Conservation (phyloP, 2,888 invertebrate species). For the Drosophila silvestris region DNA sequence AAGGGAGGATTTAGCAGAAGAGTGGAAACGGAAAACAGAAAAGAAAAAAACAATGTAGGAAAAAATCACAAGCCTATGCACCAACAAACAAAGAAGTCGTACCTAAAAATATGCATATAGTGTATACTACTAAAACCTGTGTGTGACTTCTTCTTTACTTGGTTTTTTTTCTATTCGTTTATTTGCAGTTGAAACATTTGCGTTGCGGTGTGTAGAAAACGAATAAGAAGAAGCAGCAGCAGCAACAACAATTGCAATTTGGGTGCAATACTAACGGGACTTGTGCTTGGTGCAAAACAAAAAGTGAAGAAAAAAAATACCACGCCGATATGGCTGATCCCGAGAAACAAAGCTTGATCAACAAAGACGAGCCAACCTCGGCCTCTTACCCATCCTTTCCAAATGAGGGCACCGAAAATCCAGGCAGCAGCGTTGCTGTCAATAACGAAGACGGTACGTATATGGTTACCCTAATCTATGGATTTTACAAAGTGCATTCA, state of each 20-base stretch:
- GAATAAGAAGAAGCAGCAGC: slow-evolving; percentile 32
- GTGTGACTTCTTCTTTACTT: slow-evolving; percentile 13
- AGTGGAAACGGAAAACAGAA: slow-evolving; percentile 27
- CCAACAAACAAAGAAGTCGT: slow-evolving; percentile 66
- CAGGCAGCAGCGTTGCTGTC: slow-evolving; percentile 54
- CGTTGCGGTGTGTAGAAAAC: slow-evolving; percentile 55
- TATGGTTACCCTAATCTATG: slow-evolving; percentile 12
- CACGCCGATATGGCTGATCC: slow-evolving; percentile 81
- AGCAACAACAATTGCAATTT: slow-evolving; percentile 52
- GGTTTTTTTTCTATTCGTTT: slow-evolving; percentile 21
- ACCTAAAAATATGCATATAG: slow-evolving; percentile 35
- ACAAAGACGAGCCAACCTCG: slow-evolving; percentile 72
- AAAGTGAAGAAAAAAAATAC: slow-evolving; percentile 8
- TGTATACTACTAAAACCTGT: slow-evolving; percentile 31
- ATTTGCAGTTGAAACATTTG: slow-evolving; percentile 69
- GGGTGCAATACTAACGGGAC: slow-evolving; percentile 54
- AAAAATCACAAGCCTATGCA: slow-evolving; percentile 48
- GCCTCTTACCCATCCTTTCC: slow-evolving; percentile 74
- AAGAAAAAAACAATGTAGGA: slow-evolving; percentile 50
- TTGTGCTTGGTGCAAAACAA: slow-evolving; percentile 34
- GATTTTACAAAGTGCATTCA: slow-evolving; percentile 60
- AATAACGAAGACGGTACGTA: slow-evolving; percentile 72
- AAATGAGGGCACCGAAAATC: slow-evolving; percentile 68
- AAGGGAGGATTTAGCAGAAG: slow-evolving; percentile 72
- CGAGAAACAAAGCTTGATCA: slow-evolving; percentile 83